Percentiles rank a stretch among this genome's conserved stretches.
phyloP scores from a whole-genome alignment of 2,888 invertebrate species.

The Andrena haemorrhoa region DNA sequence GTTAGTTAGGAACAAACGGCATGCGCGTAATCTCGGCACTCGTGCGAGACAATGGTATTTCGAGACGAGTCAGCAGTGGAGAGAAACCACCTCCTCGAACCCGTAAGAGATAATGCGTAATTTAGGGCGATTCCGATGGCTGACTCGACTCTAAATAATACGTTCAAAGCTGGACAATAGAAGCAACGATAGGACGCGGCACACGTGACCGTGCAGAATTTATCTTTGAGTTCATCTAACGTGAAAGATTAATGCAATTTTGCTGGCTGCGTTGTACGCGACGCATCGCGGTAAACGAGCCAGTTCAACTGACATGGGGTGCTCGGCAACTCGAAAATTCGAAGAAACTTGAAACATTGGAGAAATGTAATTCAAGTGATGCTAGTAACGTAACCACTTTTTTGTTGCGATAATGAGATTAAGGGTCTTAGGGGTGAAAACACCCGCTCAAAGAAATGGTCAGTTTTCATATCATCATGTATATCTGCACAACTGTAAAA shows the following conservation, averaged over 20 bases:
- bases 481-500: no score
- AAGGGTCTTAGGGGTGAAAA: no score
- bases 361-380: no score
- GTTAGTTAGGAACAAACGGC: conserved; percentile 50
- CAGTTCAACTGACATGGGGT: conserved; percentile 43
- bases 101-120: conserved; percentile 68
- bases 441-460: no score
- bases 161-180: conserved; percentile 54
- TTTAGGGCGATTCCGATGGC: conserved; percentile 62
- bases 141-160: conserved; percentile 69
- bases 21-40: conserved; percentile 56
- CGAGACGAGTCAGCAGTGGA: conserved; percentile 63
- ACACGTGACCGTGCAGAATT: conserved; percentile 27
- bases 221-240: conserved; percentile 57
- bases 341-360: no score
- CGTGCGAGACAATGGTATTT: conserved; percentile 60
- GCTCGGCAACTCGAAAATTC: no score
- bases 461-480: no score
- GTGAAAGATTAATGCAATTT: conserved; percentile 56
- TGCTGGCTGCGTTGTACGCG: conserved; percentile 35
- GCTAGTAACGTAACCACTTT: no score
- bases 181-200: conserved; percentile 26
- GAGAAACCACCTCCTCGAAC: conserved; percentile 40
- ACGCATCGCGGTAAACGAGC: conserved; percentile 41
- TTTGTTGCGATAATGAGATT: no score